Conservation (phyloP, 2,797 vertebrate species). For the Intellagama lesueurii region DNA sequence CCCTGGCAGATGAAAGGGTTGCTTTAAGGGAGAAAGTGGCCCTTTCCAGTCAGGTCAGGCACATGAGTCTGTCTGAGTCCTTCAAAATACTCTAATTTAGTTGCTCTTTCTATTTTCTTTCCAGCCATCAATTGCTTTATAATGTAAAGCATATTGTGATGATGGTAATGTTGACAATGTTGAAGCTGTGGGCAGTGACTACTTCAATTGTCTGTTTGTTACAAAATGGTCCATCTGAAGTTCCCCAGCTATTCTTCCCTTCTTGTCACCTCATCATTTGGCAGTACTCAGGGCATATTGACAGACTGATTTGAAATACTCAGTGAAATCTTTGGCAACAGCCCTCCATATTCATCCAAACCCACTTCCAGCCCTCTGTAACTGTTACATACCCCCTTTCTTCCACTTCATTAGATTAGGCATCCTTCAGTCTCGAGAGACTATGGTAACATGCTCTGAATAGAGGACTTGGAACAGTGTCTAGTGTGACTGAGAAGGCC, state of each 20-base stretch:
- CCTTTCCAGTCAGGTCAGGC: no score
- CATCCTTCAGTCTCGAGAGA: no score
- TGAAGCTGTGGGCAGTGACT: not conserved
- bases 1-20: no score
- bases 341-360: not conserved
- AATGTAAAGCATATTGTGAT: not conserved
- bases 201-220: not conserved
- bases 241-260: not conserved
- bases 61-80: no score
- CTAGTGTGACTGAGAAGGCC: no score
- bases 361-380: not conserved
- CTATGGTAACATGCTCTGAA: no score
- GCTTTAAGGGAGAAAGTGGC: no score
- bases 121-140: not conserved
- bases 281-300: not conserved
- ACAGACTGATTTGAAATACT: constrained; percentile 5
- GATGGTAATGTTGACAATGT: not conserved
- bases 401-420: no score
- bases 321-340: not conserved
- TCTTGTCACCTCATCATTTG: not conserved
- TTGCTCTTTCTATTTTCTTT: not conserved
- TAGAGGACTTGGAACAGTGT: no score
- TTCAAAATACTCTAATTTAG: not conserved
- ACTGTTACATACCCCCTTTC: not conserved
- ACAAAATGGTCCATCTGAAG: constrained; percentile 2